Conservation (phyloP, 2,888 invertebrate genomes). For the Synanthedon formicaeformis region DNA sequence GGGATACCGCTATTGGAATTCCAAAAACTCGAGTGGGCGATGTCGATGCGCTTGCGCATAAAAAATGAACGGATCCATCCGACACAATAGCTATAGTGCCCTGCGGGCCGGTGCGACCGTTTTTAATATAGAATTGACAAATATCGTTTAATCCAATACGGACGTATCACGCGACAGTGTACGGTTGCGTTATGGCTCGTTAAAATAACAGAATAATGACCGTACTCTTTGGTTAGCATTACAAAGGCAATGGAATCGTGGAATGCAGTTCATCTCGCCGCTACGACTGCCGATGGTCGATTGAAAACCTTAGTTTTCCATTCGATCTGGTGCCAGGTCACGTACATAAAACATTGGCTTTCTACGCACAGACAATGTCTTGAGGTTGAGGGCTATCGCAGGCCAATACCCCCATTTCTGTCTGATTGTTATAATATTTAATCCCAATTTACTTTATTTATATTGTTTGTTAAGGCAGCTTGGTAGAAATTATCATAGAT, state of each 20-base stretch:
- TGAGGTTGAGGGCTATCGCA: slow-evolving; percentile 7
- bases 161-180: neutral
- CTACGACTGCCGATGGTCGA: slow-evolving; percentile 21
- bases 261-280: slow-evolving; percentile 54
- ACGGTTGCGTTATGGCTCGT: slow-evolving; percentile 43
- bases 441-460: too few species aligned
- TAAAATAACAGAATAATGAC: slow-evolving; percentile 66
- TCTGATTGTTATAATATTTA: too few species aligned
- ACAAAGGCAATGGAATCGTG: slow-evolving; percentile 42
- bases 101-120: slow-evolving; percentile 16
- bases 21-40: slow-evolving; percentile 64
- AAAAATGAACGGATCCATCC: slow-evolving; percentile 41
- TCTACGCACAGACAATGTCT: slow-evolving; percentile 8
- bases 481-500: too few species aligned
- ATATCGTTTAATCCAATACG: slow-evolving; percentile 7
- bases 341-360: slow-evolving; percentile 29
- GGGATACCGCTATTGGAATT: slow-evolving; percentile 40
- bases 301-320: slow-evolving; percentile 41
- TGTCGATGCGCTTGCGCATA: slow-evolving; percentile 37
- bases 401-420: too few species aligned
- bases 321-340: slow-evolving; percentile 53
- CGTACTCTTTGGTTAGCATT: slow-evolving; percentile 59
- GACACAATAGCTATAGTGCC: slow-evolving; percentile 44
- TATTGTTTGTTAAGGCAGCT: too few species aligned
- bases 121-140: slow-evolving; percentile 10